Conservation (phyloP, 2,113 vertebrate genomes). For the Hipposideros armiger region DNA sequence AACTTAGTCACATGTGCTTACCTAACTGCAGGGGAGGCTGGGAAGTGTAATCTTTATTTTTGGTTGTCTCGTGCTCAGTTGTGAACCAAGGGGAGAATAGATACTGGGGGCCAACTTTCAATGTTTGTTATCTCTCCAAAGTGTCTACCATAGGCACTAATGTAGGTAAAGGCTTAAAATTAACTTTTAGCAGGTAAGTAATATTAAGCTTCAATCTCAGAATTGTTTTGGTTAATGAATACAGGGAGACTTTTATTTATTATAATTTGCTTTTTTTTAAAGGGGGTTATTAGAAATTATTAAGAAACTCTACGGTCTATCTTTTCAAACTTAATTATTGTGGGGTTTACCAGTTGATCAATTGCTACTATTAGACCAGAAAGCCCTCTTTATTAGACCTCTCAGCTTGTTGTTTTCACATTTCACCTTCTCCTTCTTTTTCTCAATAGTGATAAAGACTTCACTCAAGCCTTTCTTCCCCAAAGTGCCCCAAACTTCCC, state of each 20-base stretch:
- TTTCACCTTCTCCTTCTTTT: neutral
- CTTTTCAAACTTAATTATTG: neutral
- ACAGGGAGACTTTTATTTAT: neutral
- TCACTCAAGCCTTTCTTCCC: neutral
- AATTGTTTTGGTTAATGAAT: neutral
- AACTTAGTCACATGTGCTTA: neutral
- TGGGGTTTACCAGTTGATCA: neutral
- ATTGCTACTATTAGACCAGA: neutral
- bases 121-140: neutral
- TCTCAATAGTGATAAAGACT: neutral
- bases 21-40: neutral
- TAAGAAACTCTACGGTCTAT: neutral
- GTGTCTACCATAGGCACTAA: neutral
- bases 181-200: neutral
- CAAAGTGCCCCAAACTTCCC: neutral
- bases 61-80: neutral
- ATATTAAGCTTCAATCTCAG: neutral
- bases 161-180: neutral
- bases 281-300: neutral
- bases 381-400: neutral
- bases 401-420: neutral
- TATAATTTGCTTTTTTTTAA: conserved; percentile 6
- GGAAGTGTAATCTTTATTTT: neutral
- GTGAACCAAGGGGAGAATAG: neutral
- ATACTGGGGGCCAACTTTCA: neutral